These are phyloP conservation scores for Mythimna pallens DNA, from an alignment of 2,888 invertebrate genomes.

Conservation along the genomic window DNA sequence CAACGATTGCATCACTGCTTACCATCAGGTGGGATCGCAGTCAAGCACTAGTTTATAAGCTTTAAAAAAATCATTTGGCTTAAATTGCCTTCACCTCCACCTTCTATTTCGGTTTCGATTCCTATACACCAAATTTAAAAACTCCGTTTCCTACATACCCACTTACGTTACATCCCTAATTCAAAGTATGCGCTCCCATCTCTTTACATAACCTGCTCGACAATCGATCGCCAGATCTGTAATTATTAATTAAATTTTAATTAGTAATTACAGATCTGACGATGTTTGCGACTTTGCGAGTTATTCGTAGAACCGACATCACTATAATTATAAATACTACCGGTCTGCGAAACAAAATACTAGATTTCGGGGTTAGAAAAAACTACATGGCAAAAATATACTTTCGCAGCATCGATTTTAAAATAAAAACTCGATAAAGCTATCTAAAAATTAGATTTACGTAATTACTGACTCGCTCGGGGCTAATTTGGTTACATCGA, in stretches of 20 bases:
- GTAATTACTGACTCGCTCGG: conserved; percentile 27
- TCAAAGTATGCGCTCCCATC: not conserved
- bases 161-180: not conserved
- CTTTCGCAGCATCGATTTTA: conserved; percentile 6
- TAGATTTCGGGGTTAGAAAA: not conserved
- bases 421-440: not conserved
- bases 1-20: too few species aligned
- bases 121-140: too few species aligned
- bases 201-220: not conserved
- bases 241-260: conserved; percentile 22
- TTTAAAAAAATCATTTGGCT: too few species aligned
- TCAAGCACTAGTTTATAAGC: too few species aligned
- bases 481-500: conserved; percentile 38
- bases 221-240: not conserved
- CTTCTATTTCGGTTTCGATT: too few species aligned
- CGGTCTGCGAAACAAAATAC: not conserved
- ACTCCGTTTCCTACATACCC: too few species aligned
- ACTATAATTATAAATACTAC: conserved; percentile 8
- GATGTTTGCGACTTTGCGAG: conserved; percentile 11
- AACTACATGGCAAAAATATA: not conserved
- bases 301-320: conserved; percentile 24
- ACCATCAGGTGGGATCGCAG: too few species aligned
- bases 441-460: conserved; percentile 17
- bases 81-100: too few species aligned
- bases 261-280: too few species aligned